Evolutionary conservation across 1,140 invertebrate genomes (phyloP).

Genomic region (Zaprionus lachaisei): DNA sequence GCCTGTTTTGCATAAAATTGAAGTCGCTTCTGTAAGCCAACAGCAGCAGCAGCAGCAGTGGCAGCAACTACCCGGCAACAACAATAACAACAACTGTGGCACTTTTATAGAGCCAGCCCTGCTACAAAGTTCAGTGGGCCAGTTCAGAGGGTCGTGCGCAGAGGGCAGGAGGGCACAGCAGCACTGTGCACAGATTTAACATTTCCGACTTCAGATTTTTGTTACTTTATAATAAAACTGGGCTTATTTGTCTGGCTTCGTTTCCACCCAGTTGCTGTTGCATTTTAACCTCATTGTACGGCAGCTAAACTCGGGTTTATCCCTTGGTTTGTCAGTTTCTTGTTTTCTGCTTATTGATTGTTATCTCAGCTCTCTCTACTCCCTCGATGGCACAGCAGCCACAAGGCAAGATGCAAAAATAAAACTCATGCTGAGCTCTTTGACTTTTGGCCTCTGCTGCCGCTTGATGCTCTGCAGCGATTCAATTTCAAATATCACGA

Average conservation of each 20-base stretch:
- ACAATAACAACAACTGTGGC: constrained; percentile 22
- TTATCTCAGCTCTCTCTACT: constrained; percentile 26
- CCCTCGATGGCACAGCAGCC: not conserved
- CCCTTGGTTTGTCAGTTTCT: constrained; percentile 32
- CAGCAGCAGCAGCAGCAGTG: constrained; percentile 22
- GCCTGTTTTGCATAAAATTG: constrained; percentile 65
- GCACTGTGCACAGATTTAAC: constrained; percentile 45
- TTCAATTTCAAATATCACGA: not conserved
- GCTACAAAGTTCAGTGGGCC: constrained; percentile 43
- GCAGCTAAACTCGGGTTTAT: constrained; percentile 43
- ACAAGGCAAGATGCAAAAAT: constrained; percentile 17
- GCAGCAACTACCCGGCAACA: constrained; percentile 23
- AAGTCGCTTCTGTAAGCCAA: constrained; percentile 28
- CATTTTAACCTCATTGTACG: constrained; percentile 49
- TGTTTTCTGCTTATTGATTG: constrained; percentile 45
- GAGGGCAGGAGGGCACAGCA: constrained; percentile 5
- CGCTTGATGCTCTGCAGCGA: not conserved
- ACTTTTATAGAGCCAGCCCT: constrained; percentile 50
- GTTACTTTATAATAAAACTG: constrained; percentile 79
- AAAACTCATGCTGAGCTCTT: constrained; percentile 30
- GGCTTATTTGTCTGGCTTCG: constrained; percentile 64
- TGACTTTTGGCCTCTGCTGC: constrained; percentile 32
- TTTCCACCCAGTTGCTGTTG: constrained; percentile 29
- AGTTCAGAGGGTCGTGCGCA: not conserved
- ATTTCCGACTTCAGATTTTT: constrained; percentile 65